Conservation (phyloP, 2,888 invertebrate genomes). For the Cloeon dipterum region DNA sequence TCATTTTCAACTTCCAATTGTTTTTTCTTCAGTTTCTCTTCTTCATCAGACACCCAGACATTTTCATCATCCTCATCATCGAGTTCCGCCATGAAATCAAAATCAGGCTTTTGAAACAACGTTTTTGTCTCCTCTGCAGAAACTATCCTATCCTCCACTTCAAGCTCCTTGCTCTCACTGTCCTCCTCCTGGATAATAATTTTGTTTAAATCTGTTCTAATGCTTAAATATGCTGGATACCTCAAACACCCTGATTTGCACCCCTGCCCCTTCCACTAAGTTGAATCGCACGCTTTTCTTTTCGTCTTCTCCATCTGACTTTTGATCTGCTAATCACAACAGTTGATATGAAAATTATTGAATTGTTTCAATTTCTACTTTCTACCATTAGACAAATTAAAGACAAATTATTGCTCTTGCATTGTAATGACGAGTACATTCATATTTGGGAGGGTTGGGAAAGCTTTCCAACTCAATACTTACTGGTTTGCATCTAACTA, state of each 20-base stretch:
- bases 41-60: conserved; percentile 11
- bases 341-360: no score
- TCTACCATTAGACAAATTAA: no score
- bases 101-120: conserved; percentile 21
- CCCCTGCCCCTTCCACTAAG: conserved; percentile 18
- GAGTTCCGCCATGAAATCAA: conserved; percentile 29
- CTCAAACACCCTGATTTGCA: conserved; percentile 1
- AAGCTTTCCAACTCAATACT: no score
- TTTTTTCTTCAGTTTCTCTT: background rate
- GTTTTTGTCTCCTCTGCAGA: conserved; percentile 4
- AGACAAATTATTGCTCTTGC: no score
- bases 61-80: conserved; percentile 25
- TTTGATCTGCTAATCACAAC: no score
- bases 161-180: conserved; percentile 4
- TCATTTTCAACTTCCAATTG: no score
- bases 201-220: conserved; percentile 5
- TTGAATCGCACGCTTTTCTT: conserved; percentile 51
- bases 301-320: no score
- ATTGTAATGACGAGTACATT: no score
- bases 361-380: no score
- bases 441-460: no score
- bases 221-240: conserved; percentile 4
- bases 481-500: no score
- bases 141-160: conserved; percentile 1
- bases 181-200: conserved; percentile 5